Base-by-base conservation (phyloP, 2,888 invertebrate genomes). In the Xestia xanthographa region DNA sequence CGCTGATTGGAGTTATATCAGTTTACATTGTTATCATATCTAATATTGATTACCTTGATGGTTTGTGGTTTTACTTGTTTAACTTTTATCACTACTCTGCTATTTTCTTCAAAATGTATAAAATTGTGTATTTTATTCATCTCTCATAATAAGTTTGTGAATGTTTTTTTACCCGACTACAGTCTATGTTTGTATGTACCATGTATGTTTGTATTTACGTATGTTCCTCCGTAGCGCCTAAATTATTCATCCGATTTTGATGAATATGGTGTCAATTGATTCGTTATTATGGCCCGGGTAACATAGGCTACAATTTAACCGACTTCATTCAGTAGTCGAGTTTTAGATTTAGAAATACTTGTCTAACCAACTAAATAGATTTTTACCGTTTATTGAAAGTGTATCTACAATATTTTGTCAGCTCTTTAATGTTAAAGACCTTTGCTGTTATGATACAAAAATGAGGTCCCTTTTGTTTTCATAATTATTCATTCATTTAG, bases 401-500 rank as follows among this genome's bases (percentile, higher is more conserved):
- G 58, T 29, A 8, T 17, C 8, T 29, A 29, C 8, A 8, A 12
- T 41, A 14, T n/a, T 14, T 63, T 5, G n/a, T n/a, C 62, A 62
- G 62, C 0, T 62, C 6, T 62, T n/a, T 38, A 12, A 12, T 6
- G 17, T n/a, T n/a, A 14, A 11, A 9, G 20, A 56, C 38, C 38
- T n/a, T 41, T 14, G 5, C 14, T n/a, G n/a, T 62, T n/a, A 63
- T 26, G 8, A n/a, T 63, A 26, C 2, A 26, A 63, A n/a, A 26
- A 63, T 63, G 0, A 26, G 2, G n/a, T 17, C 38, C 12, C 22
- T n/a, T 62, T 34, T 60, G 60, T 60, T 34, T 34, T 3, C 14
- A 62, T 41, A n/a, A 72, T 43, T 38, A 48, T 26, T 38, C 2
- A 69, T 73, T 45, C 22, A 58, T 73, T 38, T 20, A 73, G n/a